Evolutionary conservation across 1,140 invertebrate species (phyloP).

Genomic region (Megathymus violae): DNA sequence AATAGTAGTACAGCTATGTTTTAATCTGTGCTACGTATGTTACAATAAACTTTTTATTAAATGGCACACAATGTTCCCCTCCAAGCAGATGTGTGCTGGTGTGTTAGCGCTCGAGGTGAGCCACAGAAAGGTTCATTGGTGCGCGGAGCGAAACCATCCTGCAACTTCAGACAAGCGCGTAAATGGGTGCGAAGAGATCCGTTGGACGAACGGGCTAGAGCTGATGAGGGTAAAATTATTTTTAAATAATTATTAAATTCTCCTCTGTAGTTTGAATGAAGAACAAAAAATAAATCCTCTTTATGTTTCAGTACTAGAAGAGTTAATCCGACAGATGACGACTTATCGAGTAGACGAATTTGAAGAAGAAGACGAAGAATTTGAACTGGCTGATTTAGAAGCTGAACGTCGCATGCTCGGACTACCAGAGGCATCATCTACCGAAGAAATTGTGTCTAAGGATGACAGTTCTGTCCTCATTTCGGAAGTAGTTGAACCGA

Average conservation of each 20-base stretch:
- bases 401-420: constrained; percentile 48
- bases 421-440: constrained; percentile 41
- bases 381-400: constrained; percentile 52
- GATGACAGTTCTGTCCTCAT: constrained; percentile 49
- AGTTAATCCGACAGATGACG: constrained; percentile 87
- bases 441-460: constrained; percentile 38
- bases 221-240: constrained; percentile 66
- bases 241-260: constrained; percentile 5
- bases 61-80: constrained; percentile 14
- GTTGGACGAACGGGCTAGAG: constrained; percentile 64
- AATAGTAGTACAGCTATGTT: too few species aligned
- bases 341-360: constrained; percentile 82
- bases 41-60: too few species aligned
- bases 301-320: constrained; percentile 84
- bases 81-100: constrained; percentile 89
- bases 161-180: constrained; percentile 90
- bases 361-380: constrained; percentile 74
- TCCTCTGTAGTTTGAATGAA: neutral
- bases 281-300: constrained; percentile 1
- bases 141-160: constrained; percentile 88
- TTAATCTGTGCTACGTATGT: too few species aligned
- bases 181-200: constrained; percentile 69
- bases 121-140: constrained; percentile 91
- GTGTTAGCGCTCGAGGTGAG: constrained; percentile 91
- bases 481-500: constrained; percentile 59